Conservation (phyloP, 1,140 invertebrate species). For the Gryon sp. region DNA sequence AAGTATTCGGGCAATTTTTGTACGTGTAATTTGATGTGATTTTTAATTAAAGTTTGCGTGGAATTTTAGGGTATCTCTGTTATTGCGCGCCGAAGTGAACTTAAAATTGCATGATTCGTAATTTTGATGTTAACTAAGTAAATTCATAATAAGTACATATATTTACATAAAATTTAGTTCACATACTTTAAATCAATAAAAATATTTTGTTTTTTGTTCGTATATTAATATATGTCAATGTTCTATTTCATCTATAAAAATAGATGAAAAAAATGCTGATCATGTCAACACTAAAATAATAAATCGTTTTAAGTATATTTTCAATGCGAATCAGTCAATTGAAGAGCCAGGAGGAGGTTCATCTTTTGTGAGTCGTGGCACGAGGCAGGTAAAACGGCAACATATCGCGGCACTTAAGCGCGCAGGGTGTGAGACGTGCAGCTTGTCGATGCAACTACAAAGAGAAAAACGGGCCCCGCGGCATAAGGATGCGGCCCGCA, state of each 20-base stretch:
- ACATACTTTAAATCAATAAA: too few relatives aligned
- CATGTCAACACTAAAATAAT: background rate
- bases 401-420: conserved; percentile 30
- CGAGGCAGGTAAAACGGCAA: conserved; percentile 55
- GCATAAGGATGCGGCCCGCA: conserved; percentile 40
- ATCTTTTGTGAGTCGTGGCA: conserved; percentile 58
- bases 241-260: too few relatives aligned
- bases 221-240: too few relatives aligned
- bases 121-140: too few relatives aligned
- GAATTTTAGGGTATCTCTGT: too few relatives aligned
- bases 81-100: too few relatives aligned
- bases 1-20: background rate
- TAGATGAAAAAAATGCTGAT: background rate
- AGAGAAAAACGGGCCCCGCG: conserved; percentile 62
- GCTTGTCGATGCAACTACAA: conserved; percentile 68
- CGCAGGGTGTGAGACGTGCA: conserved; percentile 53
- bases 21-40: background rate
- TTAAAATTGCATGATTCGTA: too few relatives aligned
- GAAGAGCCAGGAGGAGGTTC: conserved; percentile 25
- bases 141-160: too few relatives aligned
- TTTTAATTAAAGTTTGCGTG: background rate
- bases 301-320: conserved; percentile 19
- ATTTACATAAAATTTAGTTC: too few relatives aligned
- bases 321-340: conserved; percentile 29
- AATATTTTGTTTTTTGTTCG: too few relatives aligned